Percentiles rank a stretch among this genome's conserved stretches.
These are phyloP conservation scores for Danaus melanippus DNA, from an alignment of 1,140 invertebrate genomes.

Conservation along the genomic window DNA sequence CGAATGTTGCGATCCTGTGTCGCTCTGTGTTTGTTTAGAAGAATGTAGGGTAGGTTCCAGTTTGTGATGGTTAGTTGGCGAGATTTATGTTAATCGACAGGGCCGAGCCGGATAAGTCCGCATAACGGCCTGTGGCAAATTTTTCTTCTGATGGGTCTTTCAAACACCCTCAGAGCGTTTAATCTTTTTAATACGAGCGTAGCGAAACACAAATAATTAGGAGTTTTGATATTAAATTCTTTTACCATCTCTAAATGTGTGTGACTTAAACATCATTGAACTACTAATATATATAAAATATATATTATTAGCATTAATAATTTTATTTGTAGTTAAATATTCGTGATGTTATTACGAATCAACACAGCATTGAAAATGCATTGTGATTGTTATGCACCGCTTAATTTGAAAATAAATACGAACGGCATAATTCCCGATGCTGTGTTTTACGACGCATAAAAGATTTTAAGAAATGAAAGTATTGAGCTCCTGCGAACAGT, in stretches of 20 bases:
- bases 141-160: slow-evolving; percentile 50
- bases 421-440: slow-evolving; percentile 50
- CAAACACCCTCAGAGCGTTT: slow-evolving; percentile 39
- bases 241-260: too few species aligned
- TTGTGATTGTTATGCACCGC: slow-evolving; percentile 39
- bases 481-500: too few species aligned
- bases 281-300: too few species aligned
- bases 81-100: slow-evolving; percentile 70
- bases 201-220: slow-evolving; percentile 18
- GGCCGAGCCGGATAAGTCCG: slow-evolving; percentile 58
- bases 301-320: too few species aligned
- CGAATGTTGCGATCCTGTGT: slow-evolving; percentile 35
- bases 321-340: too few species aligned
- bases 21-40: slow-evolving; percentile 42
- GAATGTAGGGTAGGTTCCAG: slow-evolving; percentile 29
- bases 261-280: too few species aligned
- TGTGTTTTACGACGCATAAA: slow-evolving; percentile 59
- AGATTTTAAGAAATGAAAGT: slow-evolving; percentile 15
- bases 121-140: slow-evolving; percentile 63
- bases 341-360: slow-evolving; percentile 27
- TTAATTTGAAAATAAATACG: slow-evolving; percentile 49
- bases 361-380: slow-evolving; percentile 38
- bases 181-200: slow-evolving; percentile 31
- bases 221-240: slow-evolving; percentile 2
- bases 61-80: slow-evolving; percentile 67